Evolutionary conservation across 2,888 invertebrate genomes (phyloP).

Genomic region (Ellobium chinense): DNA sequence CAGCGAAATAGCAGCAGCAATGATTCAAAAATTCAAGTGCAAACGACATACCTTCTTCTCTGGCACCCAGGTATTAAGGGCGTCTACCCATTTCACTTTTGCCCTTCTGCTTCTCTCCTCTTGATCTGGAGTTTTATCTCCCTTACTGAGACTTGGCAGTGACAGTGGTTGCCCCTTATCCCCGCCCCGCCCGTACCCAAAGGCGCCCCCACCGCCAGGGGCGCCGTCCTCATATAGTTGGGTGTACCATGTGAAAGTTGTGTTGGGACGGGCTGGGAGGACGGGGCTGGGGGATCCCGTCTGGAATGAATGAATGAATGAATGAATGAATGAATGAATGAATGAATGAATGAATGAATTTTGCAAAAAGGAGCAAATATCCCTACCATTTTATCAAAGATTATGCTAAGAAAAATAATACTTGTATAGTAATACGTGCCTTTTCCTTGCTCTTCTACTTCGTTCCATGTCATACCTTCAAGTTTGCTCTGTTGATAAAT

Average conservation of each 20-base stretch:
- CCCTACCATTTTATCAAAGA: not conserved
- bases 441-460: no score
- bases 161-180: not conserved
- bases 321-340: constrained; percentile 15
- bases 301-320: constrained; percentile 16
- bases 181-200: not conserved
- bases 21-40: no score
- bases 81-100: constrained; percentile 64
- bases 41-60: constrained; percentile 57
- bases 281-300: not conserved
- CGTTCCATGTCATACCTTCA: no score
- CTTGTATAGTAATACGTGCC: no score
- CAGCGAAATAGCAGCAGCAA: no score
- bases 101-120: constrained; percentile 6
- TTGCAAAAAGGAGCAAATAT: not conserved
- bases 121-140: not conserved
- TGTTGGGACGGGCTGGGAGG: constrained; percentile 12
- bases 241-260: constrained; percentile 12
- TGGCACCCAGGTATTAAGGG: constrained; percentile 67
- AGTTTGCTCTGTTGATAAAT: no score
- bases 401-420: no score
- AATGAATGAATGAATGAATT: constrained; percentile 9
- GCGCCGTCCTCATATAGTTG: not conserved
- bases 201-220: not conserved
- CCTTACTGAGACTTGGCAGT: not conserved